phyloP scores from a whole-genome alignment of 2,888 invertebrate genomes.

The Mycalesis mineus region DNA sequence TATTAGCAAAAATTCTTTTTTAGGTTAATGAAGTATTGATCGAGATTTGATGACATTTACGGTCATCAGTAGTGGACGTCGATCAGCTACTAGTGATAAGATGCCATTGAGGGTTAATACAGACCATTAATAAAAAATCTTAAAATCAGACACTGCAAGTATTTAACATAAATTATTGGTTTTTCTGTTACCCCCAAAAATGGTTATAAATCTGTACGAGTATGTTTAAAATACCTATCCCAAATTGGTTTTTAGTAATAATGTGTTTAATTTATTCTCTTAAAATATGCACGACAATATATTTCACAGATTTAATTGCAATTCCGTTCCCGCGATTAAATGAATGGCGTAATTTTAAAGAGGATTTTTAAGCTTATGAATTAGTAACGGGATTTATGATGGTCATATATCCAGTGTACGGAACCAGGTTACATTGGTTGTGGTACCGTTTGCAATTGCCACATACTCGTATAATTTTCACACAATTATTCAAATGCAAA shows the following conservation, averaged over 20 bases:
- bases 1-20: too few relatives aligned
- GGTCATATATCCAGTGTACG: neutral
- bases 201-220: neutral
- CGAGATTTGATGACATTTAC: too few relatives aligned
- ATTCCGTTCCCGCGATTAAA: constrained; percentile 4
- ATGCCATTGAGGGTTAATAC: too few relatives aligned
- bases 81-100: too few relatives aligned
- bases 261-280: neutral
- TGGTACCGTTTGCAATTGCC: neutral
- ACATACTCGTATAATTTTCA: constrained; percentile 1
- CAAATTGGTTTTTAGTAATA: neutral
- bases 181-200: neutral
- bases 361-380: constrained; percentile 12
- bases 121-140: too few relatives aligned
- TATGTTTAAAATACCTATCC: neutral
- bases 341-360: constrained; percentile 5
- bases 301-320: constrained; percentile 10
- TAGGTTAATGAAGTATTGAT: too few relatives aligned
- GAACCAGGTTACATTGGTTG: neutral
- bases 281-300: constrained; percentile 1
- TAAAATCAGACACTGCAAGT: too few relatives aligned
- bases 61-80: too few relatives aligned
- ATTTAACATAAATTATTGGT: neutral
- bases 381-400: constrained; percentile 3
- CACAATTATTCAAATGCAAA: constrained; percentile 1